Evolutionary conservation across 1,140 invertebrate genomes (phyloP).

Genomic region (Zophobas atratus): DNA sequence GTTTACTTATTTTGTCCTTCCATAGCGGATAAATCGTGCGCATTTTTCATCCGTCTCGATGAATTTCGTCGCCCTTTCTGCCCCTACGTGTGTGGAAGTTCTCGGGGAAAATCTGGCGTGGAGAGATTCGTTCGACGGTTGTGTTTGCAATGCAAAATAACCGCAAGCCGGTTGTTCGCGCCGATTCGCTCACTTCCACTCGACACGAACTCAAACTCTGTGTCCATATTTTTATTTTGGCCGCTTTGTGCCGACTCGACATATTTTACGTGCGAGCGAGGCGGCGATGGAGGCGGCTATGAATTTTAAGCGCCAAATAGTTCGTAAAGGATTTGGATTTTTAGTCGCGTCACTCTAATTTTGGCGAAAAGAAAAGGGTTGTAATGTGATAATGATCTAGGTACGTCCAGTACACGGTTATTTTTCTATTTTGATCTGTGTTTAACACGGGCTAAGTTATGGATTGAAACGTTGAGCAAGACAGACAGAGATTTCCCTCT

Average conservation of each 20-base stretch:
- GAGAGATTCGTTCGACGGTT: constrained; percentile 6
- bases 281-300: background rate
- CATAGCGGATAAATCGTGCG: background rate
- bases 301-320: background rate
- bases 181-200: constrained; percentile 32
- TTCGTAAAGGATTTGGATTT: too few relatives aligned
- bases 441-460: too few relatives aligned
- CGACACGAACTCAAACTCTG: constrained; percentile 21
- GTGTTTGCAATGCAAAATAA: constrained; percentile 40
- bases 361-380: too few relatives aligned
- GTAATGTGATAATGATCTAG: too few relatives aligned
- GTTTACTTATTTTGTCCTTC: constrained; percentile 9
- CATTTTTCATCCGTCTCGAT: constrained; percentile 30
- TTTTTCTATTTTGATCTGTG: too few relatives aligned
- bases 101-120: constrained; percentile 21
- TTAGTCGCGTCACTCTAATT: too few relatives aligned
- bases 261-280: background rate
- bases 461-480: too few relatives aligned
- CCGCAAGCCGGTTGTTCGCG: constrained; percentile 24
- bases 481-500: too few relatives aligned
- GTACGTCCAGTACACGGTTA: too few relatives aligned
- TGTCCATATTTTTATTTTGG: constrained; percentile 14
- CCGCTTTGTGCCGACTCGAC: constrained; percentile 5
- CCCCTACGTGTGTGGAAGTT: background rate
- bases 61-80: background rate